Conservation (phyloP, 2,888 invertebrate species). For the Augochlorella aurata region DNA sequence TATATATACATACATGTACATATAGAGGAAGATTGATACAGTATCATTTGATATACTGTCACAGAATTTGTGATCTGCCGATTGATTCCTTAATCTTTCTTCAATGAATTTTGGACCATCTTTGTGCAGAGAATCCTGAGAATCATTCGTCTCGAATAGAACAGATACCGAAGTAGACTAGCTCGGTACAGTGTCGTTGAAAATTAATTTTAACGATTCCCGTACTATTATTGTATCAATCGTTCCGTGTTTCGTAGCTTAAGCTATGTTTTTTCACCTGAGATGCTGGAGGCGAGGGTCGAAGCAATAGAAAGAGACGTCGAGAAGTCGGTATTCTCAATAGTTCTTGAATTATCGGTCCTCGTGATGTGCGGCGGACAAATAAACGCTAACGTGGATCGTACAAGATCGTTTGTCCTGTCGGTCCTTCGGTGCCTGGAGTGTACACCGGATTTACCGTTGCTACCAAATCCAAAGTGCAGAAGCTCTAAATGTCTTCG, state of each 20-base stretch:
- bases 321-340: conserved; percentile 67
- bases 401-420: conserved; percentile 63
- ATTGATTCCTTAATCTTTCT: not conserved
- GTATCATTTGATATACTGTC: not conserved
- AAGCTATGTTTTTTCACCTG: conserved; percentile 65
- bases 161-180: not conserved
- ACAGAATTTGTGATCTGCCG: not conserved
- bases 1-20: not conserved
- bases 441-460: conserved; percentile 66
- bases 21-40: conserved; percentile 36
- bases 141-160: not conserved
- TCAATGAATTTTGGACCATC: not conserved
- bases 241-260: conserved; percentile 19
- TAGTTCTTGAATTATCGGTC: conserved; percentile 62
- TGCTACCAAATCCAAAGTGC: conserved; percentile 76
- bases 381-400: conserved; percentile 62
- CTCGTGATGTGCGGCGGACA: conserved; percentile 61
- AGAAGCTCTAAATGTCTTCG: conserved; percentile 83
- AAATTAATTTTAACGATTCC: not conserved
- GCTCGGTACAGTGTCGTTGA: not conserved
- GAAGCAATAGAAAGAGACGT: conserved; percentile 71
- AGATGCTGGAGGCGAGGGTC: conserved; percentile 63
- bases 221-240: conserved; percentile 33
- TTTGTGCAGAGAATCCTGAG: not conserved
- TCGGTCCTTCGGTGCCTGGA: conserved; percentile 65